Evolutionary conservation across 2,888 invertebrate species (phyloP), one percentile per base, ranked within the genome.

Genomic region (Brachyopa scutellaris): DNA sequence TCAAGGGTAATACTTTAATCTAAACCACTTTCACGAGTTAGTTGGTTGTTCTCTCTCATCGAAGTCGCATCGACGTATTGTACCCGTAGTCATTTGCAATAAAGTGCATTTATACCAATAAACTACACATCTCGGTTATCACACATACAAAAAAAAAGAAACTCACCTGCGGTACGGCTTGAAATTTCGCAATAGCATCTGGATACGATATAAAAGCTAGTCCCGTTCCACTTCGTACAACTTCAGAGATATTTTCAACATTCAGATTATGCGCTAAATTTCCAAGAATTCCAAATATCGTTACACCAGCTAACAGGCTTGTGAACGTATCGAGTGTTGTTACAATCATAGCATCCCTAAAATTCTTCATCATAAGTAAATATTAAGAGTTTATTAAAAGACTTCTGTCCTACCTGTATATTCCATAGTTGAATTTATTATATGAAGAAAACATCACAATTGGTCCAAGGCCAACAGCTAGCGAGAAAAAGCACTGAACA

Each of bases 191-290:
- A 64, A 96, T 93, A 0, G 96, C 96, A 87, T 96, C 95, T 0
- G 96, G 96, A 88, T 96, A 96, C 0, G 95, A 96, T 67, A 96
- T 93, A 87, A 96, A 96, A 1, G 96, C 96, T 55, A 96, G 90
- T 0, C 95, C 95, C 0, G 95, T 93, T 6, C 96, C 96, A 23
- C 94, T 94, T 2, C 94, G 93, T 0, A 96, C 93, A 1, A 95
- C 94, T 0, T 92, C 90, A 0, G 90, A 87, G 1, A 95, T 93
- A 7, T 93, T 93, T 4, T 92, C 91, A 9, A 89, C 88, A 0
- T 92, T 90, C 53, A 92, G 90, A 86, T 94, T 93, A 85, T 93
- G 91, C 0, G 96, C 95, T 85, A 96, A 88, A 88, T 95, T 95
- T 0, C 96, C 96, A 26, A 96, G 91, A 82, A 96, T 95, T 7